Base-by-base conservation (phyloP, 2,797 vertebrate genomes). In the Pristis pectinata region DNA sequence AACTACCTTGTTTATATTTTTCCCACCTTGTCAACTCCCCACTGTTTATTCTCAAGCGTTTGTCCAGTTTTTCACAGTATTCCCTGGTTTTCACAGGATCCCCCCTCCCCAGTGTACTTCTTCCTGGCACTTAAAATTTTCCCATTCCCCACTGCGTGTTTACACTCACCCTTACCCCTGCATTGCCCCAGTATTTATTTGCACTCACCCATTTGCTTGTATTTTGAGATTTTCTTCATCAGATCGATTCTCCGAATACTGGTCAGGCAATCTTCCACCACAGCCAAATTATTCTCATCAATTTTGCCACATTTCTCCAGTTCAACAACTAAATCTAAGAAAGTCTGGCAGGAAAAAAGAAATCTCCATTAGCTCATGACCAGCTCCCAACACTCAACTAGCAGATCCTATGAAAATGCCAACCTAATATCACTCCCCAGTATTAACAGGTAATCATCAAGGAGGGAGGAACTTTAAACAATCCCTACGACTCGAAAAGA, bases 241-340 rank as follows among this genome's bases (percentile, higher is more conserved):
- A 99, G 96, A 95, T 99, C 99, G 2, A 97, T 94, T 95, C 99
- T 97, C 95, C 96, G 97, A 93, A 99, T 98, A 93, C 95, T 96
- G 94, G 0, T 96, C 64, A 99, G 97, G 95, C 97, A 98, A 22
- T 97, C 89, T 95, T 98, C 98, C 77, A 99, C 95, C 44, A 98
- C 44, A 94, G 98, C 97, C 83, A 99, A 95, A 0, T 97, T 97
- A 95, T 98, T 96, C 24, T 97, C 96, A 91, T 98, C 97, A 95
- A 99, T 95, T 95, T 97, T 96, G 94, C 97, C 97, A 95, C 97
- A 95, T 95, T 98, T 99, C 96, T 99, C 99, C 77, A 99, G 96
- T 95, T 98, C 98, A 95, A 97, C 96, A 56, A 98, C 95, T 89
- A 99, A 94, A 94, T 98, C 97, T 94, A 99, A 95, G 96, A 99